Evolutionary conservation across 2,888 invertebrate genomes (phyloP).

Genomic region (Cephus pygmeus): DNA sequence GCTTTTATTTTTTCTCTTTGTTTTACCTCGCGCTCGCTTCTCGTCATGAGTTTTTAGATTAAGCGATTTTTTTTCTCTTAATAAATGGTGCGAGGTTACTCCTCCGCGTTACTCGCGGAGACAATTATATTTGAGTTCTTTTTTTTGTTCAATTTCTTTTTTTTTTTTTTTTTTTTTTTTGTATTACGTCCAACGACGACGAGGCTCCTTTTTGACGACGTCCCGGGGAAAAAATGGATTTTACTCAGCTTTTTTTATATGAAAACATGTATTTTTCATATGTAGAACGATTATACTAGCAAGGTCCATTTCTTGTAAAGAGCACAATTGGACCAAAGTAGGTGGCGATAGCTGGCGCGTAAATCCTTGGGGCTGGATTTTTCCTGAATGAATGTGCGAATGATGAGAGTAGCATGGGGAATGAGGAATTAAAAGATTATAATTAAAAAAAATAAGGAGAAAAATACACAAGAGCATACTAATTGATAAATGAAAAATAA

Average conservation of each 20-base stretch:
- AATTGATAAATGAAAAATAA: neutral
- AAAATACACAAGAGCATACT: neutral
- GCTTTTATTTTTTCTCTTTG: neutral
- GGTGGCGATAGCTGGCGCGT: constrained; percentile 6
- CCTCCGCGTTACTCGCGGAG: neutral
- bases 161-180: too few relatives aligned
- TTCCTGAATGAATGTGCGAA: neutral
- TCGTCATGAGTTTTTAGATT: neutral
- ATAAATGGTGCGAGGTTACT: neutral
- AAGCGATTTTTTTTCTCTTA: neutral
- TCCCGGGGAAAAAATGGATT: neutral
- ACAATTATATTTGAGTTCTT: neutral
- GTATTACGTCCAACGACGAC: neutral
- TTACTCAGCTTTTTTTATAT: constrained; percentile 21
- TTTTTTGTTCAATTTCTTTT: neutral
- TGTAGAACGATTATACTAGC: constrained; percentile 13
- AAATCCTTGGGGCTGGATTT: neutral
- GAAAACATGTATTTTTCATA: constrained; percentile 38
- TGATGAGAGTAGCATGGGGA: neutral
- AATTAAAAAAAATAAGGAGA: neutral
- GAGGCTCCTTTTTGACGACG: neutral
- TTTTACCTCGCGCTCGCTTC: neutral
- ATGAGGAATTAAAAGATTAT: neutral
- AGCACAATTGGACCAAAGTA: constrained; percentile 40
- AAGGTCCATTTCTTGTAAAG: constrained; percentile 33